Percentiles rank a stretch among this genome's conserved stretches.
phyloP scores from a whole-genome alignment of 2,797 vertebrate species.

The Eupleurogrammus muticus region DNA sequence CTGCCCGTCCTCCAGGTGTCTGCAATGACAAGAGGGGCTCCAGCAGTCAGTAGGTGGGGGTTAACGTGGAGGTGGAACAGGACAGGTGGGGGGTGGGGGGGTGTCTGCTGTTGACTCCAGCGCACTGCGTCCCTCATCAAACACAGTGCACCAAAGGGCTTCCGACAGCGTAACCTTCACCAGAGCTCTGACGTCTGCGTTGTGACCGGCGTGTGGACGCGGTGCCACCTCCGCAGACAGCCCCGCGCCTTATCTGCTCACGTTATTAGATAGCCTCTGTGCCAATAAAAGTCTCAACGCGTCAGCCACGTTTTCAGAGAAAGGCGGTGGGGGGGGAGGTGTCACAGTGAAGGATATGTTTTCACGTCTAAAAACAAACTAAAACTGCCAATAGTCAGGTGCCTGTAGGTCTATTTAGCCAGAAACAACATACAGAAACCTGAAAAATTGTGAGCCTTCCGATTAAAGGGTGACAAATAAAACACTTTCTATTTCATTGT shows the following conservation, averaged over 20 bases:
- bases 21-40: conserved; percentile 42
- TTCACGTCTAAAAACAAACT: background rate
- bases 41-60: conserved; percentile 57
- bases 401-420: too few species aligned
- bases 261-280: conserved; percentile 19
- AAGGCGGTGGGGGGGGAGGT: conserved; percentile 2
- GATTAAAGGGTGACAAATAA: too few species aligned
- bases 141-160: conserved; percentile 70
- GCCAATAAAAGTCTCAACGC: conserved; percentile 9
- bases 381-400: background rate
- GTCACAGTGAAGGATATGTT: background rate
- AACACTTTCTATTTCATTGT: too few species aligned
- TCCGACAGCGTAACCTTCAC: conserved; percentile 76
- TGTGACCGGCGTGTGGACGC: conserved; percentile 43
- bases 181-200: conserved; percentile 73
- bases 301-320: background rate
- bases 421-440: too few species aligned
- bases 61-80: conserved; percentile 56
- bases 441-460: too few species aligned
- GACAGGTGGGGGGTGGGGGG: conserved; percentile 41
- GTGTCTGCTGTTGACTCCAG: conserved; percentile 65
- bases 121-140: conserved; percentile 77
- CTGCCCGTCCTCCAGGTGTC: conserved; percentile 57
- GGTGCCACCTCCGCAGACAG: conserved; percentile 38
- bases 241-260: conserved; percentile 37